A percentile compares a stretch with the other conserved stretches of the same genome.
These are phyloP conservation scores for Balearica regulorum DNA, from an alignment of 2,797 vertebrate genomes.

Conservation along the genomic window DNA sequence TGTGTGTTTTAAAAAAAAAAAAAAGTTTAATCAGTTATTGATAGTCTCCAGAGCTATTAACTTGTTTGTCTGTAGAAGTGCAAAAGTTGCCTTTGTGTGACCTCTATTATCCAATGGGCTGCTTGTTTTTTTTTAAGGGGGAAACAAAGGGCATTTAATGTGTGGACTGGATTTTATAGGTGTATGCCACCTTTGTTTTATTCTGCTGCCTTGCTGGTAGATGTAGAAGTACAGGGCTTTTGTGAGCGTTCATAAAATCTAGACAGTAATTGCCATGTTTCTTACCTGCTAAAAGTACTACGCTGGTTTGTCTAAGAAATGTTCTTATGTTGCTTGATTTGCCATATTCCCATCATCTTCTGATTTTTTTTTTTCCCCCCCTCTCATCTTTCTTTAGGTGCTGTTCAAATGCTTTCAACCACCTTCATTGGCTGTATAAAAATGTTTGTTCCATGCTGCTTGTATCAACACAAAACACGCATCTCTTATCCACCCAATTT, in stretches of 20 bases:
- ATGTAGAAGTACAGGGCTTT: not conserved
- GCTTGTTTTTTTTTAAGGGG: not conserved
- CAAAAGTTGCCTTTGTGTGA: not conserved
- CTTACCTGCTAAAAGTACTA: not conserved
- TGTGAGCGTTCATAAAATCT: not conserved
- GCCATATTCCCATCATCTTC: not conserved
- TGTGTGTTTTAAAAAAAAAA: not conserved
- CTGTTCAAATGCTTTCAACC: slow-evolving; percentile 94
- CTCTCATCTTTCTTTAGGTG: slow-evolving; percentile 73
- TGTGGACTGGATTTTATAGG: not conserved
- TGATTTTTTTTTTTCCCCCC: not conserved
- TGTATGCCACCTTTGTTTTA: not conserved
- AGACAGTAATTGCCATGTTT: not conserved
- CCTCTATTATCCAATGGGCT: not conserved
- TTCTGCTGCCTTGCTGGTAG: not conserved
- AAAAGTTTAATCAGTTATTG: not conserved
- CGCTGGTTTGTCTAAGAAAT: not conserved
- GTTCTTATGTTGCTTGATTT: not conserved
- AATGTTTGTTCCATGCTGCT: slow-evolving; percentile 90
- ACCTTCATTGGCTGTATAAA: slow-evolving; percentile 91
- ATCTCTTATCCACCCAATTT: slow-evolving; percentile 89
- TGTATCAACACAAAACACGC: slow-evolving; percentile 90
- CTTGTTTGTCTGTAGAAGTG: not conserved
- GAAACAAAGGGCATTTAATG: not conserved
- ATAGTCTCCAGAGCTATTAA: not conserved